Conservation (phyloP, 1,140 invertebrate genomes). For the Aphaenogaster floridana region DNA sequence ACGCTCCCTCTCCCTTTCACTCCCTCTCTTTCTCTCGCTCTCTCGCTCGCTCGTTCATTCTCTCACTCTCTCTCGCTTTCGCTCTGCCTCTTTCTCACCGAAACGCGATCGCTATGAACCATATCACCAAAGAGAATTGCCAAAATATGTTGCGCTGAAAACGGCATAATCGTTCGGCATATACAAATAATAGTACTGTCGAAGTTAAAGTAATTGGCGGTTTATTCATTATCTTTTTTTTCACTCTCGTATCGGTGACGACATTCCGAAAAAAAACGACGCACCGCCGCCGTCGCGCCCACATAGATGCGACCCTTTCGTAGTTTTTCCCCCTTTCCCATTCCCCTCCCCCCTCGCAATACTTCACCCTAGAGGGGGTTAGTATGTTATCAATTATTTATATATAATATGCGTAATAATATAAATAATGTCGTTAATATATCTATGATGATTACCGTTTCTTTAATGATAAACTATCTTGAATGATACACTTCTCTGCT, state of each 20-base stretch:
- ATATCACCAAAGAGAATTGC: conserved; percentile 84
- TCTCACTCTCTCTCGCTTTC: conserved; percentile 19
- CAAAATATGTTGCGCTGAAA: conserved; percentile 86
- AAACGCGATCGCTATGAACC: conserved; percentile 81
- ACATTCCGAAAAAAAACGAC: conserved; percentile 73
- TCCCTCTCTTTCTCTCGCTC: conserved; percentile 36
- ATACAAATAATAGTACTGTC: conserved; percentile 87
- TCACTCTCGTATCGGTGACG: conserved; percentile 68
- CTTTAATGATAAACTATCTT: conserved; percentile 85
- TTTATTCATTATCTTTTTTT: conserved; percentile 80
- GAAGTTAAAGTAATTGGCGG: conserved; percentile 87
- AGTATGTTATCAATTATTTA: conserved; percentile 85
- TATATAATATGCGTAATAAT: conserved; percentile 86
- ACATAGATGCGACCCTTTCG: conserved; percentile 75
- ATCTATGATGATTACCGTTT: conserved; percentile 86
- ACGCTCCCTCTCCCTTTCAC: conserved; percentile 44
- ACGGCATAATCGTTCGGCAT: conserved; percentile 87
- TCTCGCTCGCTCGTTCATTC: not conserved
- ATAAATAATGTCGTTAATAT: conserved; percentile 87
- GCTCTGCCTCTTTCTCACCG: conserved; percentile 60
- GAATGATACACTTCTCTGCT: conserved; percentile 84
- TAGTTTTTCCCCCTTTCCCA: conserved; percentile 55
- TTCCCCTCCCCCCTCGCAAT: conserved; percentile 72
- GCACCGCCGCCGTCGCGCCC: conserved; percentile 74
- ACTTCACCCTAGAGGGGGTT: conserved; percentile 83